These are phyloP conservation scores for Paramuricea clavata DNA, from an alignment of 92 coral and sea anemone species.

Conservation along the genomic window DNA sequence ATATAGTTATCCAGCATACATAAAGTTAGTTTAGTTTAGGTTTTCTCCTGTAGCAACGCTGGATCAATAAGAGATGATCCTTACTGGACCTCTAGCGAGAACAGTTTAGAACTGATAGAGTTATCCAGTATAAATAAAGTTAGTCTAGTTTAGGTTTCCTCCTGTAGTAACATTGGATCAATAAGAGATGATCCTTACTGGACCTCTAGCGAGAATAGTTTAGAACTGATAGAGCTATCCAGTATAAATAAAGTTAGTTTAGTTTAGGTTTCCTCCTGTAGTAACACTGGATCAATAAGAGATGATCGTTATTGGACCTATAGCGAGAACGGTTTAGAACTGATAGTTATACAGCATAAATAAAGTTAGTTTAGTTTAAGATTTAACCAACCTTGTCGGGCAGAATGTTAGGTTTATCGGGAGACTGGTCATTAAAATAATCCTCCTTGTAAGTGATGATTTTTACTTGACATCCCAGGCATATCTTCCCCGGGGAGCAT, in stretches of 20 bases:
- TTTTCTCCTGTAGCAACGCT: too few species aligned
- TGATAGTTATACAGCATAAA: background rate
- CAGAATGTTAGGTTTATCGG: slow-evolving; percentile 8
- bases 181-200: background rate
- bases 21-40: too few species aligned
- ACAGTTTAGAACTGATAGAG: background rate
- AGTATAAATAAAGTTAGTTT: background rate
- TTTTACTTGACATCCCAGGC: slow-evolving; percentile 61
- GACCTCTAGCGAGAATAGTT: background rate
- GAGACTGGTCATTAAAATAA: slow-evolving; percentile 15
- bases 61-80: too few species aligned
- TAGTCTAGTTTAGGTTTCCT: background rate
- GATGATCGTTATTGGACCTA: background rate
- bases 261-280: background rate
- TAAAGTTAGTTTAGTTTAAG: background rate
- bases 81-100: background rate
- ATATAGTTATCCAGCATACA: too few species aligned
- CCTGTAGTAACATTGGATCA: background rate
- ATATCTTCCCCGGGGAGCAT: slow-evolving; percentile 55
- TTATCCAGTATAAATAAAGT: background rate
- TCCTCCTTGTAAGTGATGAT: slow-evolving; percentile 47
- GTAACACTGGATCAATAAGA: slow-evolving; percentile 1
- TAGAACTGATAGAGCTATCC: slow-evolving; percentile 7
- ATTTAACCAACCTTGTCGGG: slow-evolving; percentile 6
- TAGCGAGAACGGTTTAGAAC: background rate